A percentile compares a stretch with the other conserved stretches of the same genome.
Evolutionary conservation across 2,113 vertebrate genomes (phyloP).

Genomic region (Glaucidium brasilianum): DNA sequence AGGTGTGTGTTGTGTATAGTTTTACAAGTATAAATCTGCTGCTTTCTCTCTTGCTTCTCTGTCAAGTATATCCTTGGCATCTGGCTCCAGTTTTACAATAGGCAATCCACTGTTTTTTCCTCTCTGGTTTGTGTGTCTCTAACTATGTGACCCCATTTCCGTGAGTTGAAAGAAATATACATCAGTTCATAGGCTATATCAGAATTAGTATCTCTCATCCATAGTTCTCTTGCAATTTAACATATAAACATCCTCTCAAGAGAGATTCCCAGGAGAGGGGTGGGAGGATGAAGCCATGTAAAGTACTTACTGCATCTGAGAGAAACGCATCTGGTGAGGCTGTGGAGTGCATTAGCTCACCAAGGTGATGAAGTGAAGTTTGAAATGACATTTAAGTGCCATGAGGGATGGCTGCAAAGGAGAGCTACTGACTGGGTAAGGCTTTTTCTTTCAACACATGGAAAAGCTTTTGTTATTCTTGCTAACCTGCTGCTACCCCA

Average conservation of each 20-base stretch:
- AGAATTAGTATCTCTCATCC: neutral
- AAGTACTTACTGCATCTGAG: neutral
- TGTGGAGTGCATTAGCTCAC: neutral
- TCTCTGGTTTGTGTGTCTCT: neutral
- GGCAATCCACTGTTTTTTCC: neutral
- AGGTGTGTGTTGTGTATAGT: neutral
- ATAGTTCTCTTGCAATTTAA: neutral
- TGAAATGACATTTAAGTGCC: slow-evolving; percentile 52
- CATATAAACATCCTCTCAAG: slow-evolving; percentile 9
- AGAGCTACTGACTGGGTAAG: neutral
- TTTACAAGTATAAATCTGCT: neutral
- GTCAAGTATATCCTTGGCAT: neutral
- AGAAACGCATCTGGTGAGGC: slow-evolving; percentile 21
- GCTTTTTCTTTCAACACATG: neutral
- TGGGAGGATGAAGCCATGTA: neutral
- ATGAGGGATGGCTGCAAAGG: neutral
- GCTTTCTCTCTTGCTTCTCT: neutral
- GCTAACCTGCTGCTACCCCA: neutral
- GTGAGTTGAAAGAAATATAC: neutral
- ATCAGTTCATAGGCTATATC: neutral
- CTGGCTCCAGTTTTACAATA: neutral
- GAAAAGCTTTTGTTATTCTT: slow-evolving; percentile 22
- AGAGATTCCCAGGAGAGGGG: neutral
- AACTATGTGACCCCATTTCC: neutral
- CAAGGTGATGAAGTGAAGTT: slow-evolving; percentile 48